Evolutionary conservation across 1,140 invertebrate genomes (phyloP).

Genomic region (Cryptotermes secundus): DNA sequence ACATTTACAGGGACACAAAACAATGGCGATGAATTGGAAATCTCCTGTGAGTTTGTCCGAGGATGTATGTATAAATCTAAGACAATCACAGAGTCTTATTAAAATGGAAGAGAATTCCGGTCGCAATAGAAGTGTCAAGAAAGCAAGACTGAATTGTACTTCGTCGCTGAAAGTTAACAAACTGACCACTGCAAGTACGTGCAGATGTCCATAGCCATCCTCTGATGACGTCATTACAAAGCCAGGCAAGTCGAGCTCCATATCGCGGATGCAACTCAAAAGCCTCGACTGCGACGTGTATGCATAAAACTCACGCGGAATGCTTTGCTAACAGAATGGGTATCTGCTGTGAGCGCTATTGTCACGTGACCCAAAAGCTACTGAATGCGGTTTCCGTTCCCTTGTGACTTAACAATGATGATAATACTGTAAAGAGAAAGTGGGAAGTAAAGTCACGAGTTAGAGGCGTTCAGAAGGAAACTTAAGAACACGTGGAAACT

Average conservation of each 20-base stretch:
- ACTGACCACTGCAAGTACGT: too few species aligned
- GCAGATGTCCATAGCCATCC: too few species aligned
- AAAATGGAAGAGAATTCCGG: too few species aligned
- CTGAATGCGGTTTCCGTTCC: constrained; percentile 5
- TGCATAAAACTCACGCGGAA: not conserved
- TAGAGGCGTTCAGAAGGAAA: not conserved
- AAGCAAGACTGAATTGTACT: too few species aligned
- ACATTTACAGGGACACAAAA: too few species aligned
- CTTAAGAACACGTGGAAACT: constrained; percentile 19
- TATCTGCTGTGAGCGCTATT: not conserved
- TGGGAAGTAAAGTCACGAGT: not conserved
- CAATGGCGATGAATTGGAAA: too few species aligned
- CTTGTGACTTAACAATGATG: constrained; percentile 17
- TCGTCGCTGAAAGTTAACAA: too few species aligned
- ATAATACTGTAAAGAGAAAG: not conserved
- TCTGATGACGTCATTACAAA: too few species aligned
- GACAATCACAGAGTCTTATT: too few species aligned
- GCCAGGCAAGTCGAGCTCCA: not conserved
- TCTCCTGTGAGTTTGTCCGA: too few species aligned
- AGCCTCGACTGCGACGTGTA: not conserved
- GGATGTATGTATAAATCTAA: too few species aligned
- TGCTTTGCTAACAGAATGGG: not conserved
- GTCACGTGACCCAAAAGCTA: constrained; percentile 2
- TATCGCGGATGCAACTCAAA: not conserved
- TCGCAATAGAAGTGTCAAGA: too few species aligned